Conservation (phyloP, 92 coral and sea anemone species). For the Palythoa caribaeorum region DNA sequence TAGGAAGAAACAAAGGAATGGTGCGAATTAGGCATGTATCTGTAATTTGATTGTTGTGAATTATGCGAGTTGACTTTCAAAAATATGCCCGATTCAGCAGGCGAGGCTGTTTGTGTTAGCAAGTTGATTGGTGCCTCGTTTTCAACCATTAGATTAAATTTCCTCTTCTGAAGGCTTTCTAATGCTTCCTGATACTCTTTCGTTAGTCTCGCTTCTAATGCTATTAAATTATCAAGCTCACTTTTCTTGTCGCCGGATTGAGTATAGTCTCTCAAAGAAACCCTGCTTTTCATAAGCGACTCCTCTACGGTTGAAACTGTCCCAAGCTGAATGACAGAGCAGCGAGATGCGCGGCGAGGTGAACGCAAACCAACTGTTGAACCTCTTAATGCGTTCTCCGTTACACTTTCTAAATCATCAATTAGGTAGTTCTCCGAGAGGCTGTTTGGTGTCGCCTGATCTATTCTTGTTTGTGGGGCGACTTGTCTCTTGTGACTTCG, state of each 20-base stretch:
- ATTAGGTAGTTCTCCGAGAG: background rate
- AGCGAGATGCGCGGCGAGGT: constrained; percentile 35
- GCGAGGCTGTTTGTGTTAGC: background rate
- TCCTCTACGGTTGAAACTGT: constrained; percentile 59
- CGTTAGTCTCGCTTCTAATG: constrained; percentile 47
- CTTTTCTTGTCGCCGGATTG: constrained; percentile 13
- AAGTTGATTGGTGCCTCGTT: background rate
- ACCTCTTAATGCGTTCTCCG: constrained; percentile 16
- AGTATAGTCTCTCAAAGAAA: constrained; percentile 22
- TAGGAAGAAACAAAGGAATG: background rate
- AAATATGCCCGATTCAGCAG: constrained; percentile 33
- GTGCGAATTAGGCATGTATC: background rate
- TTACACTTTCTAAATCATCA: background rate
- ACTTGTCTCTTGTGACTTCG: constrained; percentile 16
- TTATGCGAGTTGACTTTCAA: constrained; percentile 21
- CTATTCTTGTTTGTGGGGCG: constrained; percentile 4
- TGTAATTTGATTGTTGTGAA: background rate
- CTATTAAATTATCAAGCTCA: constrained; percentile 47
- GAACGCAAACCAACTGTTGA: constrained; percentile 12
- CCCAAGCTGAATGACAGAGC: constrained; percentile 49
- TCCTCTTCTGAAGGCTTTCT: constrained; percentile 34
- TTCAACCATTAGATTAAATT: background rate
- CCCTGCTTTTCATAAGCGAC: constrained; percentile 47
- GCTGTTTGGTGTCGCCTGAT: background rate
- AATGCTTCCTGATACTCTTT: constrained; percentile 59